A percentile compares a stretch with the other conserved stretches of the same genome.
These are phyloP conservation scores for Nomada goodeniana DNA, from an alignment of 2,888 invertebrate species.

Conservation along the genomic window DNA sequence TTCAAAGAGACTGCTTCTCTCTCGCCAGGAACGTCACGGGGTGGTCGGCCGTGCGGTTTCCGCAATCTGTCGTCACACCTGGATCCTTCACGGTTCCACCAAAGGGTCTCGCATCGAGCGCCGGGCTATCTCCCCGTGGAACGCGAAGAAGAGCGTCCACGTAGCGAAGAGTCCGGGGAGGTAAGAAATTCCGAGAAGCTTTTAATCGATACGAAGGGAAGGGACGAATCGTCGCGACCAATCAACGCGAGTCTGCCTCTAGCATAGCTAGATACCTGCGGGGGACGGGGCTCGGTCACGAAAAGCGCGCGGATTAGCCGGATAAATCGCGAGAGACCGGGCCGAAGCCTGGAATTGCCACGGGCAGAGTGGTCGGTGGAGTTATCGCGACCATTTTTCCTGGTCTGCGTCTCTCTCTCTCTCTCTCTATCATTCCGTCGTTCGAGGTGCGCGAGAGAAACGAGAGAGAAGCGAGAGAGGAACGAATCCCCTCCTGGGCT, in stretches of 20 bases:
- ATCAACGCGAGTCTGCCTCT: constrained; percentile 24
- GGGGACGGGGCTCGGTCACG: constrained; percentile 34
- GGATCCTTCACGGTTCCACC: constrained; percentile 11
- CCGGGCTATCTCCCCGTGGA: too few species aligned
- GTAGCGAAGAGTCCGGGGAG: neutral
- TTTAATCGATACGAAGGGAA: neutral
- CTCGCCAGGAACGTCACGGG: neutral
- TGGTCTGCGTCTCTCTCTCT: constrained; percentile 52
- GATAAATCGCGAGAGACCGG: constrained; percentile 65
- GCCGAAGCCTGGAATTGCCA: constrained; percentile 59
- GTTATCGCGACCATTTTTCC: constrained; percentile 77
- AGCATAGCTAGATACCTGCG: constrained; percentile 35
- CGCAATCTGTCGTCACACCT: constrained; percentile 17
- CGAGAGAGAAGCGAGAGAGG: constrained; percentile 4
- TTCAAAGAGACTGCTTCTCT: neutral
- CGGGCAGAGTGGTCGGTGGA: constrained; percentile 51
- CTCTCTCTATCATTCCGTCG: constrained; percentile 7
- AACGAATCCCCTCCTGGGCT: constrained; percentile 19
- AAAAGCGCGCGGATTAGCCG: constrained; percentile 70
- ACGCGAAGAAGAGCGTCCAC: neutral
- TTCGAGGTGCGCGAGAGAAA: neutral
- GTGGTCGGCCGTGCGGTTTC: neutral
- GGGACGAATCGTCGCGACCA: constrained; percentile 16
- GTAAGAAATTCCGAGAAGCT: constrained; percentile 27
- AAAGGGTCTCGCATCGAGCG: neutral